These are phyloP conservation scores for Syngnathus acus DNA, from an alignment of 2,797 vertebrate genomes.

Conservation along the genomic window DNA sequence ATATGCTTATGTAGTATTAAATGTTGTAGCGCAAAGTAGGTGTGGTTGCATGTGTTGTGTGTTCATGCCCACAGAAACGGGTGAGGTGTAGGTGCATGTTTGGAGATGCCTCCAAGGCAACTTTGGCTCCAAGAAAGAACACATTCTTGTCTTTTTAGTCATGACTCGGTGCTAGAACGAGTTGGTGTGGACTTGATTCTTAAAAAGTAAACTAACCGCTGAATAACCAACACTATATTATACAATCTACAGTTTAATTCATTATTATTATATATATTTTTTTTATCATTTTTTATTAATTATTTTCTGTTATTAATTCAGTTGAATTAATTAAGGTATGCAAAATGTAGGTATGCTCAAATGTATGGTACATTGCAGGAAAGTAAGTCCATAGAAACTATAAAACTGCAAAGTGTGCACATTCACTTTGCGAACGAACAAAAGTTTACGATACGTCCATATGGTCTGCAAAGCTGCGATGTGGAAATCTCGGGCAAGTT, in stretches of 20 bases:
- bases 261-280: too few relatives aligned
- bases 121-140: neutral
- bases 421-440: neutral
- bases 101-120: constrained; percentile 2
- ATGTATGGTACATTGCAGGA: neutral
- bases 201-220: neutral
- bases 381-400: neutral
- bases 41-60: neutral
- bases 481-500: neutral
- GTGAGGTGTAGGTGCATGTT: constrained; percentile 15
- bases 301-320: too few relatives aligned
- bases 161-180: constrained; percentile 9
- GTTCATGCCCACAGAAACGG: constrained; percentile 22
- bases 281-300: too few relatives aligned
- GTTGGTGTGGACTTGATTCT: neutral
- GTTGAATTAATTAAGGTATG: neutral
- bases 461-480: neutral
- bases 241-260: neutral
- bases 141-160: constrained; percentile 38
- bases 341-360: neutral
- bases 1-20: neutral
- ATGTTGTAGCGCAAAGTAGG: constrained; percentile 3
- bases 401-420: neutral
- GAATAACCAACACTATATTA: neutral
- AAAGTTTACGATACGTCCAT: neutral